A percentile compares a stretch with the other conserved stretches of the same genome.
phyloP scores from a whole-genome alignment of 2,113 vertebrate species.

The Mystacornis crossleyi region DNA sequence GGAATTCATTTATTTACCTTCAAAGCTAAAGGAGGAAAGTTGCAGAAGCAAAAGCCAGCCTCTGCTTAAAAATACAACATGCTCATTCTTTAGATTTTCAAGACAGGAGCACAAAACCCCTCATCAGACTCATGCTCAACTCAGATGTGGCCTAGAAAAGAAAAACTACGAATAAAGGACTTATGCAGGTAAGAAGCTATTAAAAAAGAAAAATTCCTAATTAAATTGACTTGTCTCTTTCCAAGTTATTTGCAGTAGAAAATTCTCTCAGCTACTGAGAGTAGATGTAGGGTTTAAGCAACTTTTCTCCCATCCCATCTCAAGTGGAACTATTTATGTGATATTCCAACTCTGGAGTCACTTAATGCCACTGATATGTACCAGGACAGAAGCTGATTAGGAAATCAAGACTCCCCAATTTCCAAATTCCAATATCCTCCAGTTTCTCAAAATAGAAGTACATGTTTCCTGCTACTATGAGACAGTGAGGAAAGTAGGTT shows the following conservation, averaged over 20 bases:
- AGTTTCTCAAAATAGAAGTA: neutral
- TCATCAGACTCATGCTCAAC: neutral
- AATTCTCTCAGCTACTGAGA: neutral
- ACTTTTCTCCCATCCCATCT: neutral
- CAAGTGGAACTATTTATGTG: neutral
- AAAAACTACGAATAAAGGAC: neutral
- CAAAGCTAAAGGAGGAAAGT: neutral
- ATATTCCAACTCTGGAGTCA: neutral
- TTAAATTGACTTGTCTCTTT: neutral
- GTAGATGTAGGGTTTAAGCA: neutral
- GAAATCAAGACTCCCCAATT: neutral
- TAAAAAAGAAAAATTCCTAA: neutral
- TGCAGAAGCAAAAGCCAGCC: neutral
- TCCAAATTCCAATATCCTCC: neutral
- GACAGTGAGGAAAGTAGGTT: neutral
- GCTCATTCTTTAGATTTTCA: neutral
- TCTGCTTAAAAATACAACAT: neutral
- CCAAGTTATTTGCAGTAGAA: neutral
- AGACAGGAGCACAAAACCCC: neutral
- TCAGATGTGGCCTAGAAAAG: neutral
- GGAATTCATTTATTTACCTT: constrained; percentile 16
- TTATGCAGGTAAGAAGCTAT: neutral
- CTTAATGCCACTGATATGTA: neutral
- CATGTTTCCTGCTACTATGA: neutral
- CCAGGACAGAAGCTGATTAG: neutral